Base-by-base conservation (phyloP, 2,888 invertebrate genomes). In the Drosophila helvetica region DNA sequence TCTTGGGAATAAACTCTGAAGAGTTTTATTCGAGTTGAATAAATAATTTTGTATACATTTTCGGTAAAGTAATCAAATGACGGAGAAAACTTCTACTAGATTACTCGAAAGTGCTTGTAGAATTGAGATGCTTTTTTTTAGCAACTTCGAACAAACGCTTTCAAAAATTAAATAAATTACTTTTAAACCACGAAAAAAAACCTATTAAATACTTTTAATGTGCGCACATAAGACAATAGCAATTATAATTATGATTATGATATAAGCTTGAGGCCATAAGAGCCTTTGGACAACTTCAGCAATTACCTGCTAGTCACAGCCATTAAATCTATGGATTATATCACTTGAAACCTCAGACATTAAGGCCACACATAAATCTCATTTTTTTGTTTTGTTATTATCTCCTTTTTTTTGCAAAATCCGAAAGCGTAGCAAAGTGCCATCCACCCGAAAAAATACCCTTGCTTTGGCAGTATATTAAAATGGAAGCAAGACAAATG, bases 401-500 rank as follows among this genome's bases (percentile, higher is more conserved):
- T 4, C 22, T 22, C 19, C 22, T 43, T 56, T 53, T 18, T 30
- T 47, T 65, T 33, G 19, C 66, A 48, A 67, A 73, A 73, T 74
- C 58, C 48, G 60, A 74, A 67, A 67, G 74, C 61, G 67, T 61
- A 53, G 45, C 57, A 30, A 43, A 52, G 38, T 48, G 53, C 56
- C 48, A 69, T 63, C 47, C 60, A 54, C 43, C 50, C 52, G 43
- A 46, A 59, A 25, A 33, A 47, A 50, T 5, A 33, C 38, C 15
- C 15, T 38, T 38, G 33, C 5, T 38, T 15, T 38, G 33, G 33
- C 33, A 38, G 15, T 38, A 57, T 65, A 47, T 30, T 18, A 71
- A 57, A 56, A 47, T 69, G 33, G 19, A 17, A 42, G 33, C 15
- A 30, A 46, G 27, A 47, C 50, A 55, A 69, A 54, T 51, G 58